Conservation (phyloP, 2,888 invertebrate genomes). For the Deladenus siricidicola region DNA sequence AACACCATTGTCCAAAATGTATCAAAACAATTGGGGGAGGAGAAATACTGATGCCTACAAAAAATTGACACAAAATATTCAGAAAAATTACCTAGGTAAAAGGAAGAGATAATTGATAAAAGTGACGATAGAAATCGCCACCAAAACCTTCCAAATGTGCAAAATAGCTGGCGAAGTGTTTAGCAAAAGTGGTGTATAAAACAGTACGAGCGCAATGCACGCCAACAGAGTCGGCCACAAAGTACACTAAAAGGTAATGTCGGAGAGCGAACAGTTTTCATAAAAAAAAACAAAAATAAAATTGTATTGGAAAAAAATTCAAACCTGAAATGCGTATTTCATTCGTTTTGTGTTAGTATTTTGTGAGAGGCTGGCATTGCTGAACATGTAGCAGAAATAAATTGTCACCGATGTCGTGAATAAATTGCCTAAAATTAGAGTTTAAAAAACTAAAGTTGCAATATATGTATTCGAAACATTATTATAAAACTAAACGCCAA, state of each 20-base stretch:
- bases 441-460: neutral
- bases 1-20: neutral
- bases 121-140: constrained; percentile 33
- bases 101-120: constrained; percentile 41
- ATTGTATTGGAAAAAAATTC: neutral
- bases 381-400: constrained; percentile 47
- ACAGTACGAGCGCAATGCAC: constrained; percentile 7
- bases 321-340: constrained; percentile 50
- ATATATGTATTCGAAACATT: neutral
- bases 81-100: constrained; percentile 34
- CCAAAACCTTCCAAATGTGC: constrained; percentile 43
- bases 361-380: constrained; percentile 39
- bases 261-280: too few relatives aligned
- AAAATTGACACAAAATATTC: neutral
- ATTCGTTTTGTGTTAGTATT: constrained; percentile 35
- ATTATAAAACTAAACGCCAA: neutral
- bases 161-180: constrained; percentile 38
- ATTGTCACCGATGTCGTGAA: constrained; percentile 40
- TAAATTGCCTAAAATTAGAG: constrained; percentile 33
- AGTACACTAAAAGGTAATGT: constrained; percentile 18
- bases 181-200: constrained; percentile 21
- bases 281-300: too few relatives aligned
- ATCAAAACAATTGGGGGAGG: constrained; percentile 2
- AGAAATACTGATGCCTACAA: neutral
- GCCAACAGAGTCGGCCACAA: constrained; percentile 24